A percentile compares a stretch with the other conserved stretches of the same genome.
Conservation (phyloP, 2,113 vertebrate species). For the Sander lucioperca region DNA sequence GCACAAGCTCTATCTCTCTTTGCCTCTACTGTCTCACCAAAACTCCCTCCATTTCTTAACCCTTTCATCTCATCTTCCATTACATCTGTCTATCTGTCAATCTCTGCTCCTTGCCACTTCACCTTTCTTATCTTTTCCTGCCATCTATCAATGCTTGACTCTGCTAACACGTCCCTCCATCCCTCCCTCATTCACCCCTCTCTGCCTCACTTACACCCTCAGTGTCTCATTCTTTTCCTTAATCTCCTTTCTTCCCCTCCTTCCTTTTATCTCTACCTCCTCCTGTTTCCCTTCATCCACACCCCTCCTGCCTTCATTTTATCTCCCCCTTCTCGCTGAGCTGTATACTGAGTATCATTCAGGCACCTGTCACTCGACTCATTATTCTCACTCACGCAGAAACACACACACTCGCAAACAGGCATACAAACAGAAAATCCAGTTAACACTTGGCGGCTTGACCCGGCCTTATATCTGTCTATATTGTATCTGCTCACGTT, state of each 20-base stretch:
- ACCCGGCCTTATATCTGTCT: neutral
- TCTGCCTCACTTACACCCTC: neutral
- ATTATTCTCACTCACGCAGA: slow-evolving; percentile 54
- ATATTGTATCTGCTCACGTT: neutral
- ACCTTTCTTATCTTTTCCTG: neutral
- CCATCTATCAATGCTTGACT: neutral
- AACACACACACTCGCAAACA: slow-evolving; percentile 27
- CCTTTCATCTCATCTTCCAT: neutral
- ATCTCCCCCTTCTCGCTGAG: slow-evolving; percentile 1
- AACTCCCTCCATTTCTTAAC: neutral
- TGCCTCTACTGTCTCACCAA: neutral
- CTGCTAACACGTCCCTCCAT: neutral
- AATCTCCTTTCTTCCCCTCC: neutral
- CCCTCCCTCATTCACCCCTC: neutral
- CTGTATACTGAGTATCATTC: slow-evolving; percentile 33
- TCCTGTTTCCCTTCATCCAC: neutral
- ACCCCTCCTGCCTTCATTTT: slow-evolving; percentile 3
- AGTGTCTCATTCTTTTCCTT: neutral
- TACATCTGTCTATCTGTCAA: slow-evolving; percentile 18
- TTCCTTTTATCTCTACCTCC: neutral
- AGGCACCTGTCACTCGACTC: slow-evolving; percentile 34
- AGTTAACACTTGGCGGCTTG: neutral
- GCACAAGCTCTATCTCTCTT: slow-evolving; percentile 23
- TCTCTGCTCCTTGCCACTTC: neutral
- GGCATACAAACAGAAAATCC: neutral